Evolutionary conservation across 1,140 invertebrate species (phyloP), one percentile per base, ranked within the genome.

Genomic region (Caerostris extrusa): DNA sequence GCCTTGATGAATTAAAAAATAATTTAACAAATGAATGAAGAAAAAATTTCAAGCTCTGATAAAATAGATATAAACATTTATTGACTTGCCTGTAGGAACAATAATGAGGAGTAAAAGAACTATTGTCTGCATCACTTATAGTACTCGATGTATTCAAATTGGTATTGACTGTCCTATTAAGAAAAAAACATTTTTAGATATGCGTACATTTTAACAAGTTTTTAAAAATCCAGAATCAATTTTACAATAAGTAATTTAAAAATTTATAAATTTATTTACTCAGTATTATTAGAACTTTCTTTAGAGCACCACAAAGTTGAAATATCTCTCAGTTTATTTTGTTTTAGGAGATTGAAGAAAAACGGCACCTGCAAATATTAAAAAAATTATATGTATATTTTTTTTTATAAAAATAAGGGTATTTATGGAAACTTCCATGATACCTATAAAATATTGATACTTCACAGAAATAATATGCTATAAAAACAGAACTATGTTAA

Each of bases 291-390:
- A 58, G 83, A 58, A n/a, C n/a, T 34, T 19, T 64, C 34, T 50
- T 64, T 88, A 88, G 58, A 17, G 7, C 86, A 88, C 58, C 61
- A 88, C 50, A 88, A 88, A n/a, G 10, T 53, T 50, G 58, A 55
- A 64, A 67, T 57, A 7, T 83, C 86, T 67, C 64, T 88, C 12
- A 64, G 3, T 88, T 88, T 88, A 7, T 19, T 64, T 88, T 88
- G 58, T 17, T 61, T 64, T 53, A 88, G 6, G 5, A 67, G 50
- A 17, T 88, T 7, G 64, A 6, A 50, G 34, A 88, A 88, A 5
- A 88, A 5, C 50, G 86, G 61, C 7, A 67, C 86, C 86, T 88
- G 61, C 12, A 88, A 88, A 64, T 64, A 17, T 53, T 64, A 3
- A 5, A 53, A 88, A n/a, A 67, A 55, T 14, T 67, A 17, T n/a